Conservation (phyloP, 2,113 vertebrate genomes). For the Rhombomys opimus region DNA sequence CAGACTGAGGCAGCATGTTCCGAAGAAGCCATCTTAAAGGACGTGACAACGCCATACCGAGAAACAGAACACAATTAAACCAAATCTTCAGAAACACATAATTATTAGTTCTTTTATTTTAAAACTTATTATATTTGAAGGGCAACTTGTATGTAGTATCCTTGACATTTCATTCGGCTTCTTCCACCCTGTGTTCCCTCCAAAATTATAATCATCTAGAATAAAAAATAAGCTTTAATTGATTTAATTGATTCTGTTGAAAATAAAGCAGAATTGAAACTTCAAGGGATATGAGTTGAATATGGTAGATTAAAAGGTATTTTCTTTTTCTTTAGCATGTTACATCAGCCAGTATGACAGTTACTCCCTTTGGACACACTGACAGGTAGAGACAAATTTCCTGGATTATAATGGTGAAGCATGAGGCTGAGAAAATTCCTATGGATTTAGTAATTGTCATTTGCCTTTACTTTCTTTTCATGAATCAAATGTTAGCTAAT, state of each 20-base stretch:
- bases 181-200: neutral
- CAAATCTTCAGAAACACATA: neutral
- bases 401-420: neutral
- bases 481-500: neutral
- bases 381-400: neutral
- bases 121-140: neutral
- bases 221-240: slow-evolving; percentile 2
- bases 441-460: neutral
- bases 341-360: neutral
- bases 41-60: neutral
- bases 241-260: neutral
- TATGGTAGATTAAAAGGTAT: neutral
- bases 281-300: neutral
- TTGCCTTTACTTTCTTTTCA: neutral
- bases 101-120: slow-evolving; percentile 22
- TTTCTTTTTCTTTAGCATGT: neutral
- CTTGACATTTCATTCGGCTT: neutral
- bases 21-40: neutral
- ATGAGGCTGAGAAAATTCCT: neutral
- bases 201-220: neutral
- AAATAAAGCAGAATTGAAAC: slow-evolving; percentile 17
- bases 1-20: neutral
- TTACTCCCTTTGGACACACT: neutral
- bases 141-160: neutral
- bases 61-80: neutral